Conservation (phyloP, 2,797 vertebrate species). For the Cuniculus paca region DNA sequence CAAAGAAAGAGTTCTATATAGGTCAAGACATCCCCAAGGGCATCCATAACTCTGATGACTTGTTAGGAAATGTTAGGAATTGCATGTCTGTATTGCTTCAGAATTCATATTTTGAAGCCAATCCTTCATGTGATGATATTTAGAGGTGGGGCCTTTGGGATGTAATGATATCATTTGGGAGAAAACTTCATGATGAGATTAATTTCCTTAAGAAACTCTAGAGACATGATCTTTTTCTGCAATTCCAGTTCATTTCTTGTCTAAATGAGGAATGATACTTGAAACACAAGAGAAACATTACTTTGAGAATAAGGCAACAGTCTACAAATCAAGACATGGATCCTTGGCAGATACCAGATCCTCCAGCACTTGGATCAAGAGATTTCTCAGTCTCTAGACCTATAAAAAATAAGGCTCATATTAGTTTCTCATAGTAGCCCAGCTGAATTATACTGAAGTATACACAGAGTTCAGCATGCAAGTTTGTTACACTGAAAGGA, state of each 20-base stretch:
- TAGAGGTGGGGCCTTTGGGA: not conserved
- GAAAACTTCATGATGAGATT: not conserved
- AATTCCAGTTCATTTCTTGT: not conserved
- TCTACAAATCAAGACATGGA: not conserved
- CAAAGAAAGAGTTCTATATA: not conserved
- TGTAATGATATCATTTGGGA: not conserved
- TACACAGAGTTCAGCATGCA: not conserved
- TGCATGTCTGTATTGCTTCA: not conserved
- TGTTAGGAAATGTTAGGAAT: not conserved
- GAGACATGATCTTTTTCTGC: not conserved
- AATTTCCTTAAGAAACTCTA: not conserved
- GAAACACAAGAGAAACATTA: not conserved
- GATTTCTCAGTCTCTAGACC: not conserved
- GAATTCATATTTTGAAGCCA: not conserved
- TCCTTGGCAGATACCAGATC: not conserved
- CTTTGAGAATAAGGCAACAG: not conserved
- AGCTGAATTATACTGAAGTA: not conserved
- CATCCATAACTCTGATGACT: not conserved
- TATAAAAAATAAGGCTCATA: not conserved
- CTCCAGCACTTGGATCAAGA: not conserved
- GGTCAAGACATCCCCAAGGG: not conserved
- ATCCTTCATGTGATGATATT: not conserved
- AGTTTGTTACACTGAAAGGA: not conserved
- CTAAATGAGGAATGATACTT: slow-evolving; percentile 48
- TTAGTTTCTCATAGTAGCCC: not conserved